Conservation (phyloP, 2,888 invertebrate species). For the Tipula vernalis region DNA sequence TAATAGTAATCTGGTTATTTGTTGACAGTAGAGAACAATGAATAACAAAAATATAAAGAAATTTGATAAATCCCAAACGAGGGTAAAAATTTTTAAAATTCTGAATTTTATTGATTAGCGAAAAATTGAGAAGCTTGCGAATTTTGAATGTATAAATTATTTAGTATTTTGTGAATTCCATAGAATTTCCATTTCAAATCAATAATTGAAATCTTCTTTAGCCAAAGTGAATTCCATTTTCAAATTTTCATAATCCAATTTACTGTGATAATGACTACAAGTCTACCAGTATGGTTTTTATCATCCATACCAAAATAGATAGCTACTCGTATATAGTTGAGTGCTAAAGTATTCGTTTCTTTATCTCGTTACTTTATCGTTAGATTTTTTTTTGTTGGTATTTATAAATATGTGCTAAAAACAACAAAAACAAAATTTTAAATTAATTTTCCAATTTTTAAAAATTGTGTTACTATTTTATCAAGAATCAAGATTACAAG, state of each 20-base stretch:
- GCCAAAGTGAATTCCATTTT: too few species aligned
- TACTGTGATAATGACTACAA: neutral
- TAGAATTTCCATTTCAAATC: too few species aligned
- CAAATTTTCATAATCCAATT: neutral
- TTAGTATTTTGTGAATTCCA: too few species aligned
- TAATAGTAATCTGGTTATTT: too few species aligned
- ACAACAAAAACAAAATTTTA: neutral
- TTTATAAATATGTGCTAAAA: neutral
- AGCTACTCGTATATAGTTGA: neutral
- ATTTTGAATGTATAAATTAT: too few species aligned
- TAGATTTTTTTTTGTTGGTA: neutral
- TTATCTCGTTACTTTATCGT: neutral
- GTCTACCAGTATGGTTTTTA: neutral
- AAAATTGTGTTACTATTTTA: neutral
- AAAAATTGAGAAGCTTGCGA: too few species aligned
- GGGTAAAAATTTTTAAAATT: too few species aligned
- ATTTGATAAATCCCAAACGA: too few species aligned
- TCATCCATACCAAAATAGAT: neutral
- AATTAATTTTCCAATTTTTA: neutral
- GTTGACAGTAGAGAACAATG: too few species aligned
- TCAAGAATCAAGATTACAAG: neutral
- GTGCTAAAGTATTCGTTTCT: neutral
- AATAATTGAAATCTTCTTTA: too few species aligned
- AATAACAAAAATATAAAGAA: too few species aligned
- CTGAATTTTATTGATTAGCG: too few species aligned